Evolutionary conservation across 2,888 invertebrate species (phyloP).

Genomic region (Ommatoiulus sabulosus): DNA sequence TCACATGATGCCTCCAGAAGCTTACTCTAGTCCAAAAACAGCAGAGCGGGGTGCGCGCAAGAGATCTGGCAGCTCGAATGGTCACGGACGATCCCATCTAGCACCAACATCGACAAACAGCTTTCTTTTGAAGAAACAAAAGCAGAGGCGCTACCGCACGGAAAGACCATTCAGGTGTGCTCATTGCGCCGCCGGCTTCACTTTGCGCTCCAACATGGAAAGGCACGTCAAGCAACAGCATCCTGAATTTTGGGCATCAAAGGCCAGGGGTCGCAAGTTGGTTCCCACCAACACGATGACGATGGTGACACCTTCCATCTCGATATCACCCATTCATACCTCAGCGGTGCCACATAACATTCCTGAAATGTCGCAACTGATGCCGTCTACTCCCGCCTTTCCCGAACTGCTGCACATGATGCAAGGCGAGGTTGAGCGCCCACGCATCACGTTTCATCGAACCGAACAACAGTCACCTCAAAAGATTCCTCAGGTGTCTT

Average conservation of each 20-base stretch:
- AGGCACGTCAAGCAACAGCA: conserved; percentile 94
- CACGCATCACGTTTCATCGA: not conserved
- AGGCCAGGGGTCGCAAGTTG: conserved; percentile 72
- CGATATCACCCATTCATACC: not conserved
- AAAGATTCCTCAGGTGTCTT: conserved; percentile 7
- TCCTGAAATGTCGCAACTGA: not conserved
- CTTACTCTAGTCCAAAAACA: conserved; percentile 4
- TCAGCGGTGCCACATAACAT: not conserved
- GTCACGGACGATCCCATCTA: conserved; percentile 47
- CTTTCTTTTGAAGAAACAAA: conserved; percentile 82
- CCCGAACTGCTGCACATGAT: conserved; percentile 21
- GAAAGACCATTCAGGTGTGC: conserved; percentile 92
- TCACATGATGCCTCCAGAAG: conserved; percentile 2
- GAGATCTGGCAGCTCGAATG: not conserved
- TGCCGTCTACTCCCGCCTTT: conserved; percentile 21
- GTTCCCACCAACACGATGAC: conserved; percentile 27
- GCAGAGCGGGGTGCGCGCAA: conserved; percentile 37
- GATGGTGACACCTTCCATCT: not conserved
- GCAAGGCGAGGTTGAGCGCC: not conserved
- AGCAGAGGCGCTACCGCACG: conserved; percentile 88
- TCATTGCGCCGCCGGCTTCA: conserved; percentile 90
- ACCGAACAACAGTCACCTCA: not conserved
- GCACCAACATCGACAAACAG: conserved; percentile 64
- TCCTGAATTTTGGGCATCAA: conserved; percentile 87
- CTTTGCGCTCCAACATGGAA: conserved; percentile 91